Evolutionary conservation across 2,113 vertebrate genomes (phyloP).

Genomic region (Myotis yumanensis): DNA sequence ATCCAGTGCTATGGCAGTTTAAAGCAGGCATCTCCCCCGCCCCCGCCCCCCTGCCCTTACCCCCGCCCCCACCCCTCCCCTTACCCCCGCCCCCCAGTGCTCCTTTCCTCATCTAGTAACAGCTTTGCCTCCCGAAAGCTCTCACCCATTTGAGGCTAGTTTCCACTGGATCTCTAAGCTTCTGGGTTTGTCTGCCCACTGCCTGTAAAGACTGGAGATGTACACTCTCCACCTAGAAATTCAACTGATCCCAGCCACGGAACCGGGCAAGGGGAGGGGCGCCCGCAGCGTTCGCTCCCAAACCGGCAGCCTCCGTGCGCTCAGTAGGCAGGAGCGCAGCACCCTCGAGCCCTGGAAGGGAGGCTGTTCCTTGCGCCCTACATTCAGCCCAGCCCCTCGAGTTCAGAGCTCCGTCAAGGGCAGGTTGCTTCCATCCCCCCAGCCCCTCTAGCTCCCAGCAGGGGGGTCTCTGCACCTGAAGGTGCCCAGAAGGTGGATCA

Average conservation of each 20-base stretch:
- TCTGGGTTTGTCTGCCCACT: not conserved
- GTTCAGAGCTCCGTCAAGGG: not conserved
- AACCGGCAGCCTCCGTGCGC: not conserved
- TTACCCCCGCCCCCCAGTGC: not conserved
- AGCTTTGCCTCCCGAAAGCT: not conserved
- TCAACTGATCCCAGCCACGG: not conserved
- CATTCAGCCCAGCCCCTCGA: not conserved
- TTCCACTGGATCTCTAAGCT: not conserved
- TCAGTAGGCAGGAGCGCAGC: not conserved
- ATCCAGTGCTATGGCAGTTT: not conserved
- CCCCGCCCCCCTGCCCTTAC: no score
- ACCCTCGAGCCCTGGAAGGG: not conserved
- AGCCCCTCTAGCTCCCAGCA: not conserved
- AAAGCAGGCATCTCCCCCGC: not conserved
- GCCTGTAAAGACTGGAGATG: not conserved
- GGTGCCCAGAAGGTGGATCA: not conserved
- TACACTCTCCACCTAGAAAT: slow-evolving; percentile 15
- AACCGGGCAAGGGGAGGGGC: not conserved
- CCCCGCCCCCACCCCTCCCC: no score
- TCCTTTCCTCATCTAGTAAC: not conserved
- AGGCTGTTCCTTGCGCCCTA: not conserved
- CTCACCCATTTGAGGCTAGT: slow-evolving; percentile 2
- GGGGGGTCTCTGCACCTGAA: not conserved
- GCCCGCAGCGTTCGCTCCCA: not conserved
- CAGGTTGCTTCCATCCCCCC: not conserved